Base-by-base conservation (phyloP, 1,140 invertebrate species). In the Procambarus virginalis region DNA sequence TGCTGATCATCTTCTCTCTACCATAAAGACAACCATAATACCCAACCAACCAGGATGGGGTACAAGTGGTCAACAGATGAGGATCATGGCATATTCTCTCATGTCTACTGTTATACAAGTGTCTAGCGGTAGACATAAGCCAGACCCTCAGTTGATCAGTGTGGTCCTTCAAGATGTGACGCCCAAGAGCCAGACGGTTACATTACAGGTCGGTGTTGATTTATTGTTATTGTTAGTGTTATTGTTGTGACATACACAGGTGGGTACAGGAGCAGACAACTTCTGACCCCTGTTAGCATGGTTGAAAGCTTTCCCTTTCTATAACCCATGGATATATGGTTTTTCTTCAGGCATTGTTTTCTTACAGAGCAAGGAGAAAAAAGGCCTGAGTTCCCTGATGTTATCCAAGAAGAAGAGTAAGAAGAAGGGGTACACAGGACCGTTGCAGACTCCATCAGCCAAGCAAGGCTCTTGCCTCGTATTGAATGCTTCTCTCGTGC, bases 1-100 rank as follows among this genome's bases (percentile, higher is more conserved):
- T 14, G 70, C 58, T 22, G 70, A 76, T 12, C 83, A 76, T 46
- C 83, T 84, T 4, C 49, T 75, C 49, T 84, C 68, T 3, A 51
- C 68, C 2, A n/a, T 84, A 22, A 48, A 75, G 46, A 3, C 49
- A 55, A 12, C 45, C 12, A 1, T 20, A 48, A 10, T 22, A 20
- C 17, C 75, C 22, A 20, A 49, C n/a, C 34, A 73, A n/a, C 68
- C 82, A 10, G 64, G 17, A 73, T 84, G 83, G 83, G 75, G 83
- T 75, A 75, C 64, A 55, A 51, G 68, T 49, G 83, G 83, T 48
- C 68, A 14, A 45, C 83, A 84, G 83, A 84, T 70, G 10, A 84
- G 68, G 49, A 75, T 84, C 46, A 51, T 84, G 12, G 68, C 46
- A 20, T 84, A 84, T n/a, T 70, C 12, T 73, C 48, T 84, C 17